Conservation (phyloP, 2,797 vertebrate species). For the Botia almorhae region DNA sequence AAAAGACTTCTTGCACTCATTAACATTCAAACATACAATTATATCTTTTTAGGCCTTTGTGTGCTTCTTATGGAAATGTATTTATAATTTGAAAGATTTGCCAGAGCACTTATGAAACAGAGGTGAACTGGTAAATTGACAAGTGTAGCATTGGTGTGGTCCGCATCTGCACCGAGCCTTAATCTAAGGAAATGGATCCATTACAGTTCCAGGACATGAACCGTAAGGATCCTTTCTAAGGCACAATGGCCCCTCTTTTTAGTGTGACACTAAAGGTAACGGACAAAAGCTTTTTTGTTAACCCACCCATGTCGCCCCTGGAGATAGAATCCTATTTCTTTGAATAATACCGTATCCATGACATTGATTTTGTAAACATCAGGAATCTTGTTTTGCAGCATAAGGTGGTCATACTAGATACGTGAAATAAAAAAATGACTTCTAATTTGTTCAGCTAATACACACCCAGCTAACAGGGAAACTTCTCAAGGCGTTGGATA, state of each 20-base stretch:
- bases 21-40: not conserved
- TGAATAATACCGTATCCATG: constrained; percentile 71
- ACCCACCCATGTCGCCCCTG: constrained; percentile 70
- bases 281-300: constrained; percentile 79
- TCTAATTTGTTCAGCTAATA: not conserved
- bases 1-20: not conserved
- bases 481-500: too few species aligned
- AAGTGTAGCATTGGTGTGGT: constrained; percentile 56
- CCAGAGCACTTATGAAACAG: constrained; percentile 56
- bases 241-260: constrained; percentile 81
- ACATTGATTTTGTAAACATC: constrained; percentile 65
- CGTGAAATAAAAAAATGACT: not conserved
- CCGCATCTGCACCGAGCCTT: constrained; percentile 66
- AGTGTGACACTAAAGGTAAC: constrained; percentile 73
- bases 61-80: not conserved
- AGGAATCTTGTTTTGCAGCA: constrained; percentile 35
- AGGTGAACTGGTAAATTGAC: constrained; percentile 1
- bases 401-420: not conserved
- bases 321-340: constrained; percentile 69
- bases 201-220: constrained; percentile 79
- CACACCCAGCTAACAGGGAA: too few species aligned
- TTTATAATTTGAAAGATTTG: not conserved
- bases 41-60: not conserved
- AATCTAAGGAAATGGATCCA: constrained; percentile 71
- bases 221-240: constrained; percentile 76